These are phyloP conservation scores for Novumbra hubbsi DNA, from an alignment of 2,797 vertebrate genomes.

Conservation along the genomic window DNA sequence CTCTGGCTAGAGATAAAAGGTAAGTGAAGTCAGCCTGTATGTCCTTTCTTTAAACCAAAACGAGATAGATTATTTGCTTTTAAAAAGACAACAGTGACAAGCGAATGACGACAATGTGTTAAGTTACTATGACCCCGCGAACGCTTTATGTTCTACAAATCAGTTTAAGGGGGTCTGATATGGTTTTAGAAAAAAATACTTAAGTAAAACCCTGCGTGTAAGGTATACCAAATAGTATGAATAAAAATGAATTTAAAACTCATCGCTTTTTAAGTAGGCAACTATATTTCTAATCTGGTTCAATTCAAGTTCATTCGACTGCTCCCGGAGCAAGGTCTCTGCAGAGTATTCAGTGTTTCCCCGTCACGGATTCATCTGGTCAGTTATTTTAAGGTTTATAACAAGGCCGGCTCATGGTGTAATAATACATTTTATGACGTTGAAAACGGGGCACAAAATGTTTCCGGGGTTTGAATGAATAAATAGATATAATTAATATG, in stretches of 20 bases:
- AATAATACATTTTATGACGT: conserved; percentile 2
- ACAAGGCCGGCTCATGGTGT: conserved; percentile 61
- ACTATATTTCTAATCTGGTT: neutral
- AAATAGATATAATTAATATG: no score
- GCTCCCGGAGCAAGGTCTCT: neutral
- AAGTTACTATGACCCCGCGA: no score
- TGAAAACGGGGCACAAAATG: neutral
- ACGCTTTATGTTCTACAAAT: no score
- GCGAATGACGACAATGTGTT: no score
- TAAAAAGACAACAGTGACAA: neutral
- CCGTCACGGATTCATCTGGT: conserved; percentile 64
- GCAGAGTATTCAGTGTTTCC: conserved; percentile 32
- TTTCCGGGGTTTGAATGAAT: no score
- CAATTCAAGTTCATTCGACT: neutral
- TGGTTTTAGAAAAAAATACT: no score
- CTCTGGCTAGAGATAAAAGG: conserved; percentile 46
- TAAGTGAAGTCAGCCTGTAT: conserved; percentile 43
- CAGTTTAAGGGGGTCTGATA: no score
- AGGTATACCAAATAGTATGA: no score
- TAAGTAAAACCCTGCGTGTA: no score
- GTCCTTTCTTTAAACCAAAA: neutral
- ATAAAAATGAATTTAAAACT: neutral
- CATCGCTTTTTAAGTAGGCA: neutral
- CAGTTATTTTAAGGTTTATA: conserved; percentile 70
- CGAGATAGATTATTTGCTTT: neutral